Evolutionary conservation across 2,113 vertebrate species (phyloP).

Genomic region (Apodemus sylvaticus): DNA sequence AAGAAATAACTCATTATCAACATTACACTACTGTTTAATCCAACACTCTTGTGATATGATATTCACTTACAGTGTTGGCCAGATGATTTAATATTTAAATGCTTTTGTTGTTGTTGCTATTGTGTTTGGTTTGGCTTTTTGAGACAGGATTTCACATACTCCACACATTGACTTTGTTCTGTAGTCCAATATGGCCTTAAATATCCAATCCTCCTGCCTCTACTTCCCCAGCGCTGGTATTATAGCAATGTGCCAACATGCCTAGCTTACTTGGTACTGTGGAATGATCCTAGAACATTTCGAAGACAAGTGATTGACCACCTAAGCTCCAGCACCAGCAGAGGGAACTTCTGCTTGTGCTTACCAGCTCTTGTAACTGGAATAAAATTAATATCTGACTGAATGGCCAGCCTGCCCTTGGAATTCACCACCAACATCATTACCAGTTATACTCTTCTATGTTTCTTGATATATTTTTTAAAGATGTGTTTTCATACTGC

Average conservation of each 20-base stretch:
- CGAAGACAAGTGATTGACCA: not conserved
- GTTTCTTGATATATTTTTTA: not conserved
- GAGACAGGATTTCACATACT: not conserved
- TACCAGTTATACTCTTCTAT: not conserved
- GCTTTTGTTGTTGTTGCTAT: not conserved
- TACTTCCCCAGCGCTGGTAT: not conserved
- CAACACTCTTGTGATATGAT: not conserved
- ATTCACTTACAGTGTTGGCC: not conserved
- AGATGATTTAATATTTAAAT: not conserved
- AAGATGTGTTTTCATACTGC: not conserved
- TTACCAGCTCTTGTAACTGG: not conserved
- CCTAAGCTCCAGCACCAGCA: not conserved
- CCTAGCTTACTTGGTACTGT: not conserved
- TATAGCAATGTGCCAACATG: not conserved
- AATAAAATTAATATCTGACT: conserved; percentile 61
- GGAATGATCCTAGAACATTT: not conserved
- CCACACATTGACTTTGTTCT: not conserved
- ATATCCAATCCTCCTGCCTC: not conserved
- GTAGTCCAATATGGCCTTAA: not conserved
- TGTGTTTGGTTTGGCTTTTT: not conserved
- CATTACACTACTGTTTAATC: not conserved
- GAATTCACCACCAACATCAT: conserved; percentile 32
- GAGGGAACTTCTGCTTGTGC: too few relatives aligned
- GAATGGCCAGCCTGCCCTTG: conserved; percentile 47
- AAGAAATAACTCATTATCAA: not conserved